These are phyloP conservation scores for Trididemnum nubilum DNA, from an alignment of 23 tunicate species.

Conservation along the genomic window DNA sequence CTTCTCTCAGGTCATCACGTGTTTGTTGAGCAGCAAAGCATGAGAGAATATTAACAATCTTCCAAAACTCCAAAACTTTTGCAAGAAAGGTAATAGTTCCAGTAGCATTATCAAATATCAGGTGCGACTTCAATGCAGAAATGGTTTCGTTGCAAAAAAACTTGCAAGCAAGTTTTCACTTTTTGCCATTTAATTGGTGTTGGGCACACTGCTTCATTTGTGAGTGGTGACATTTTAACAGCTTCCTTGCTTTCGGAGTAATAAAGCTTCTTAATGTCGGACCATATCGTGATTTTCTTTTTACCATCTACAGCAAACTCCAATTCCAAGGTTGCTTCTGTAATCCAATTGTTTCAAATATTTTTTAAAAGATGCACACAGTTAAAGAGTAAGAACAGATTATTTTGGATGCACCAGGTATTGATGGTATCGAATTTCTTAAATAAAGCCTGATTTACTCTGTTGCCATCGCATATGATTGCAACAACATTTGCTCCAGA, in stretches of 20 bases:
- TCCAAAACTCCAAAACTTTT: conserved; percentile 3
- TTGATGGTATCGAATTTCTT: not conserved
- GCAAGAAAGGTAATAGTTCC: not conserved
- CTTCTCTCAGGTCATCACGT: too few relatives aligned
- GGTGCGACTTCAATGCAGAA: not conserved
- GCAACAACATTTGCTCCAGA: conserved; percentile 7
- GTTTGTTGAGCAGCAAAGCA: too few relatives aligned
- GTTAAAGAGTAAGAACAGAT: not conserved
- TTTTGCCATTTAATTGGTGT: conserved; percentile 18
- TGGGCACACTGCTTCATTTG: not conserved
- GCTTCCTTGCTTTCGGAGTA: not conserved
- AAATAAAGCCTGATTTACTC: not conserved
- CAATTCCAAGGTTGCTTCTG: not conserved
- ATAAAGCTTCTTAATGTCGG: not conserved
- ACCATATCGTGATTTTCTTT: not conserved
- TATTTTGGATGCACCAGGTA: too few relatives aligned
- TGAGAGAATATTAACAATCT: conserved; percentile 13
- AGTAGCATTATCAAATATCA: not conserved
- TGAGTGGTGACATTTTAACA: not conserved
- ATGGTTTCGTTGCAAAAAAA: conserved; percentile 8
- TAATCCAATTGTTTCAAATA: not conserved
- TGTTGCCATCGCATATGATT: conserved; percentile 10
- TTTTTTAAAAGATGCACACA: too few relatives aligned
- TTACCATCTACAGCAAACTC: not conserved
- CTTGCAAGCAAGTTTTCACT: not conserved